A percentile compares a stretch with the other conserved stretches of the same genome.
Conservation (phyloP, 2,888 invertebrate species). For the Helobdella robusta region DNA sequence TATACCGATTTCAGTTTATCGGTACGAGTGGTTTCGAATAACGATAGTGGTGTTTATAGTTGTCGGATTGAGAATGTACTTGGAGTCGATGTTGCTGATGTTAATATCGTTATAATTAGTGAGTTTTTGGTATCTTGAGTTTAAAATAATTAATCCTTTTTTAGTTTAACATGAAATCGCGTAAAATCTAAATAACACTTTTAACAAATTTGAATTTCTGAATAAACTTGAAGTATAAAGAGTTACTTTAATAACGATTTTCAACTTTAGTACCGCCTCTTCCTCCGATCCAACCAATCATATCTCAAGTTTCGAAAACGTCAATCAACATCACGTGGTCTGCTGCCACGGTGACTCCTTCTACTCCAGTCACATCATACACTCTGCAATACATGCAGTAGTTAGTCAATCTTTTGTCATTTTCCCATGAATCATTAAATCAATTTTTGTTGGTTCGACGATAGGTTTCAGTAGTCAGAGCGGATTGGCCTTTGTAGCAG, state of each 20-base stretch:
- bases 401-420: no score
- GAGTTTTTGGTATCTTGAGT: no score
- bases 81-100: background rate
- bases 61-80: conserved; percentile 14
- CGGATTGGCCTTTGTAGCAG: no score
- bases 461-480: no score
- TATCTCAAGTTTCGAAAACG: conserved; percentile 38
- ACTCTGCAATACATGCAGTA: conserved; percentile 23
- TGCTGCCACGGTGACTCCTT: conserved; percentile 5
- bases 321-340: conserved; percentile 41
- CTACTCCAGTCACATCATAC: conserved; percentile 11
- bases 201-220: no score
- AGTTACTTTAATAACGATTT: background rate
- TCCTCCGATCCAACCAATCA: background rate
- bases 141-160: no score
- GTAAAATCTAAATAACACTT: no score
- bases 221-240: no score
- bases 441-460: no score
- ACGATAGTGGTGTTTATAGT: conserved; percentile 6
- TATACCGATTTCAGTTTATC: conserved; percentile 34
- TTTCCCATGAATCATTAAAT: no score
- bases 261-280: conserved; percentile 7
- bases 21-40: background rate
- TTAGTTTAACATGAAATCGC: no score
- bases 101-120: background rate